These are phyloP conservation scores for Cecidostiba fungosa DNA, from an alignment of 2,888 invertebrate genomes.

Conservation along the genomic window DNA sequence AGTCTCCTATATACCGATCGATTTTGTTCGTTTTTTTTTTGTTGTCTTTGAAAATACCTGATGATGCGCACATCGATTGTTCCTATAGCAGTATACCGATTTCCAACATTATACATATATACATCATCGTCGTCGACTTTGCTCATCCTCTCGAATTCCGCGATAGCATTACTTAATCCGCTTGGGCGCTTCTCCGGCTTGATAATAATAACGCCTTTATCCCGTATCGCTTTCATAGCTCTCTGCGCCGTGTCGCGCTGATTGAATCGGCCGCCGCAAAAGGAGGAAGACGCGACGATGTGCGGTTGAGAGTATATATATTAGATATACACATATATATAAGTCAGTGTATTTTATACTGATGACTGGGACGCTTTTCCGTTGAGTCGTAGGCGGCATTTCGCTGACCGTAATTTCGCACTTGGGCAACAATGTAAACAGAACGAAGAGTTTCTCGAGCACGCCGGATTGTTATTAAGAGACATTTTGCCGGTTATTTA, in stretches of 20 bases:
- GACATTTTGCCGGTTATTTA: constrained; percentile 25
- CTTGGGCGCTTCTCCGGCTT: not conserved
- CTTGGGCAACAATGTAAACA: constrained; percentile 48
- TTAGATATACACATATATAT: not conserved
- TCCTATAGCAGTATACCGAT: not conserved
- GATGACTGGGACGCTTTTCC: constrained; percentile 30
- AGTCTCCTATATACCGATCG: constrained; percentile 9
- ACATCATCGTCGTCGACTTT: not conserved
- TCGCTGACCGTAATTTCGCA: constrained; percentile 43
- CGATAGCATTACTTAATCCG: constrained; percentile 24
- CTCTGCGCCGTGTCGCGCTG: not conserved
- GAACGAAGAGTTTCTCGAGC: not conserved
- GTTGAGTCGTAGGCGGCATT: constrained; percentile 18
- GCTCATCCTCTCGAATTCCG: not conserved
- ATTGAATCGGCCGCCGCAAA: constrained; percentile 40
- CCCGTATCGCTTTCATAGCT: not conserved
- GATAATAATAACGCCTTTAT: constrained; percentile 7
- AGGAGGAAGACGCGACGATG: constrained; percentile 28
- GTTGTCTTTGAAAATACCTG: not conserved
- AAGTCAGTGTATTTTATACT: not conserved
- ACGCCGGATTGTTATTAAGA: constrained; percentile 9
- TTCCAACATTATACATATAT: not conserved
- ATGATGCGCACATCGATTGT: not conserved
- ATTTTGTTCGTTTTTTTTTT: constrained; percentile 14
- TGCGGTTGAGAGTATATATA: constrained; percentile 11